phyloP scores from a whole-genome alignment of 2,888 invertebrate species.

The Drosophila borborema region DNA sequence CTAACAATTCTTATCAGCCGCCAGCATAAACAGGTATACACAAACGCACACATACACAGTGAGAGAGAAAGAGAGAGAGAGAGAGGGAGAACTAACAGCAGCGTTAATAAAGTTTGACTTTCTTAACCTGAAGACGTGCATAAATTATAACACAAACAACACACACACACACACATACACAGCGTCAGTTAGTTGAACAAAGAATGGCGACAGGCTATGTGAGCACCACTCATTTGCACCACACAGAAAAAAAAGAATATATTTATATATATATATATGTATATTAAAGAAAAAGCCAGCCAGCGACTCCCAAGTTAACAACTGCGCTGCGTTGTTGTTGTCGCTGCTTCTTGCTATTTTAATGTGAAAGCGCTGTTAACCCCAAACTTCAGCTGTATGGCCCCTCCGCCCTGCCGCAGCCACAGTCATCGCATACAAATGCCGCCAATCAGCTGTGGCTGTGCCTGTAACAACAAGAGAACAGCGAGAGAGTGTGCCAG shows the following conservation, averaged over 20 bases:
- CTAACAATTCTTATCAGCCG: conserved; percentile 39
- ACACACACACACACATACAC: conserved; percentile 21
- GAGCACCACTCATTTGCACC: conserved; percentile 71
- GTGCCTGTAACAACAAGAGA: conserved; percentile 67
- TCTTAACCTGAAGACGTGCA: conserved; percentile 79
- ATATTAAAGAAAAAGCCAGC: conserved; percentile 69
- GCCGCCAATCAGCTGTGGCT: conserved; percentile 81
- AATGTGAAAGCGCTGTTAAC: conserved; percentile 81
- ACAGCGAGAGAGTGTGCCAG: conserved; percentile 48
- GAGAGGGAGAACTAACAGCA: conserved; percentile 20
- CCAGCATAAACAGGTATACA: conserved; percentile 31
- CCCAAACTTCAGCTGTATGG: conserved; percentile 55
- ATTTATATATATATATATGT: conserved; percentile 61
- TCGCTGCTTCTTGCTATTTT: conserved; percentile 75
- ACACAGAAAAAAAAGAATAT: conserved; percentile 20
- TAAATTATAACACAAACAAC: conserved; percentile 70
- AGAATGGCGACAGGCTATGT: conserved; percentile 69
- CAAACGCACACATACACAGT: conserved; percentile 8
- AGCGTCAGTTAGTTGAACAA: conserved; percentile 53
- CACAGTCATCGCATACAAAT: conserved; percentile 41
- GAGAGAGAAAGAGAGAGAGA: too few species aligned
- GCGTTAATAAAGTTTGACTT: conserved; percentile 67
- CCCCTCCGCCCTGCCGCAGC: conserved; percentile 5
- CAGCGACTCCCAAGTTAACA: conserved; percentile 50
- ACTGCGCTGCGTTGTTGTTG: conserved; percentile 34